phyloP scores from a whole-genome alignment of 2,113 vertebrate species.

The Cebidichthys violaceus region DNA sequence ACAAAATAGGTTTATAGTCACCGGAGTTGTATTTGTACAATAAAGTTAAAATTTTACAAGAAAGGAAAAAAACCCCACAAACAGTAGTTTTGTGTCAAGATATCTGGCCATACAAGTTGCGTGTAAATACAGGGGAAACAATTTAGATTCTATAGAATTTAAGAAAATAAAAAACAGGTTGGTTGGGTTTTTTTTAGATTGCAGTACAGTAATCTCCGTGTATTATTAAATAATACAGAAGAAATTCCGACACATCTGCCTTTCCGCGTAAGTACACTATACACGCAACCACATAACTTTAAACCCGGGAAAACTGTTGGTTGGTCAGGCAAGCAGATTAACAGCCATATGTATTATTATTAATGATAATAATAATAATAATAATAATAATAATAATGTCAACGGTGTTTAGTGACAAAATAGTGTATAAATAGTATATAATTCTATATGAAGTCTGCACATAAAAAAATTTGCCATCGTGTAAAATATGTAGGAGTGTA shows the following conservation, averaged over 20 bases:
- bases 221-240: constrained; percentile 32
- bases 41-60: constrained; percentile 19
- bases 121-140: constrained; percentile 5
- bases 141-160: not conserved
- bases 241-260: constrained; percentile 13
- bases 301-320: constrained; percentile 3
- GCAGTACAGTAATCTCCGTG: constrained; percentile 4
- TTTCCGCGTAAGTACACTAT: not conserved
- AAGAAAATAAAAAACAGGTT: not conserved
- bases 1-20: constrained; percentile 16
- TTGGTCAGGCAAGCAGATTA: constrained; percentile 4
- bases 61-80: constrained; percentile 6
- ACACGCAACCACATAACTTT: constrained; percentile 23
- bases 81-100: constrained; percentile 7
- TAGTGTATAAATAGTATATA: constrained; percentile 50
- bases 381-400: constrained; percentile 68
- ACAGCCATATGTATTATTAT: constrained; percentile 4
- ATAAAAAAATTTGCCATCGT: constrained; percentile 40
- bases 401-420: constrained; percentile 53
- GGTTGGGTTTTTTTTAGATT: not conserved
- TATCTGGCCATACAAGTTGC: constrained; percentile 2
- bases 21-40: constrained; percentile 48
- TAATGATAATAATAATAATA: constrained; percentile 73
- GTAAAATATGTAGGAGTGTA: constrained; percentile 17
- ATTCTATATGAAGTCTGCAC: constrained; percentile 55